Evolutionary conservation across 2,888 invertebrate genomes (phyloP).

Genomic region (Drosophila neutralis): DNA sequence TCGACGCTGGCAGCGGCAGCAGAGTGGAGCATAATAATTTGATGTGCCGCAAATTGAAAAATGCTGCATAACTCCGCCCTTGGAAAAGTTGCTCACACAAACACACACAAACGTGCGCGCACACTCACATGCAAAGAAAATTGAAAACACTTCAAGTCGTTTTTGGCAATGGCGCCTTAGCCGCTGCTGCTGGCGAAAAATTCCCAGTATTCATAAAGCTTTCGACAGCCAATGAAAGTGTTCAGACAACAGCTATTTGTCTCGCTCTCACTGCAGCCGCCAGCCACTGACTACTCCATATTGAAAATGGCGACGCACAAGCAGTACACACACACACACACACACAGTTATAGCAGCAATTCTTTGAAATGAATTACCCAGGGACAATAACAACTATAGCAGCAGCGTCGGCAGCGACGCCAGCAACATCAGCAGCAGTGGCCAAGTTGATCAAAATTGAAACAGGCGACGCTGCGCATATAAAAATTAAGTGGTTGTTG

Average conservation of each 20-base stretch:
- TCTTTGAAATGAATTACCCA: constrained; percentile 68
- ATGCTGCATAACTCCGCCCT: constrained; percentile 83
- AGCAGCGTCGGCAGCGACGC: constrained; percentile 11
- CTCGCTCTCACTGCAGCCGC: constrained; percentile 50
- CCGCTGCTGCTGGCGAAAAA: constrained; percentile 34
- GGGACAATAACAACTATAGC: constrained; percentile 24
- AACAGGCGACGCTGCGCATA: constrained; percentile 73
- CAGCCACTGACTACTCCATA: constrained; percentile 54
- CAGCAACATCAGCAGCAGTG: constrained; percentile 21
- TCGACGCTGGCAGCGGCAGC: constrained; percentile 45
- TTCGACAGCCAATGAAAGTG: constrained; percentile 52
- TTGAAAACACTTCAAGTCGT: constrained; percentile 78
- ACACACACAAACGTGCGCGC: constrained; percentile 9
- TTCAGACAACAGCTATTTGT: constrained; percentile 38
- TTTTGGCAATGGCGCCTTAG: constrained; percentile 71
- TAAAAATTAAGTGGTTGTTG: constrained; percentile 79
- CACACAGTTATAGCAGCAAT: constrained; percentile 27
- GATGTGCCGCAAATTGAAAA: constrained; percentile 83
- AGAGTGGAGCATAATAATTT: constrained; percentile 81
- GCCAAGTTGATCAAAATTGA: constrained; percentile 77
- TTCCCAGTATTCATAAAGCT: constrained; percentile 75
- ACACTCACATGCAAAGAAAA: constrained; percentile 57
- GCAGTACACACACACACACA: constrained; percentile 13
- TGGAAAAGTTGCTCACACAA: constrained; percentile 56
- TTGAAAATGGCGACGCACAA: constrained; percentile 69